Evolutionary conservation across 2,888 invertebrate genomes (phyloP), one percentile per base, ranked within the genome.

Genomic region (Cosmia trapezina): DNA sequence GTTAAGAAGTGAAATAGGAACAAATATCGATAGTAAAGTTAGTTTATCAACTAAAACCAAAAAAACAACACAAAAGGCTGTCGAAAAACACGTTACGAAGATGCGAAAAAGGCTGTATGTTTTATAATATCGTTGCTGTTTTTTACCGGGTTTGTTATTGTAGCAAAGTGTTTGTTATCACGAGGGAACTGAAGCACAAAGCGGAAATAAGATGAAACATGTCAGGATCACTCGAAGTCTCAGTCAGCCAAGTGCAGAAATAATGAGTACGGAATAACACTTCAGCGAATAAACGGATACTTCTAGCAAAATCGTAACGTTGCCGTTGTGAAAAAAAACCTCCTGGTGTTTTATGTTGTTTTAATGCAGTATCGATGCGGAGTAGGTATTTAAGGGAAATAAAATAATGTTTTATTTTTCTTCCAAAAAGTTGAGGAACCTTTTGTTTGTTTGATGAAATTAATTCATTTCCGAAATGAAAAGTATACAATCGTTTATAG

Each of bases 201-300:
- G 68, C 28, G 57, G 53, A 64, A 80, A 64, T 47, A 75, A 80
- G 60, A 80, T 74, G 80, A 67, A 74, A 80, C 49, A 67, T 67
- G 75, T 67, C 80, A 49, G 54, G 51, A 64, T 22, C 81, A 81
- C 69, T 81, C 76, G 51, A 68, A 45, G 81, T 61, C 49, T 78
- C 54, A 54, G 49, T 33, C 63, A 51, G 49, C 41, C 63, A 51
- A 75, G 68, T 75, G 68, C 67, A 68, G 68, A 75, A 78, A 75
- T 78, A 78, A 78, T 75, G 81, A 80, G 60, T n/a, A 22, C 22
- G 49, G 49, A 45, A 65, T 63, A 57, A 37, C 45, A 76, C n/a
- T 63, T 59, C 62, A 57, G 45, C 22, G 41, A 68, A 47, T 47
- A 80, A 67, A 80, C 6, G 54, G 43, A 64, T 14, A 51, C 70